Conservation (phyloP, 2,888 invertebrate genomes). For the Drosophila anomelani region DNA sequence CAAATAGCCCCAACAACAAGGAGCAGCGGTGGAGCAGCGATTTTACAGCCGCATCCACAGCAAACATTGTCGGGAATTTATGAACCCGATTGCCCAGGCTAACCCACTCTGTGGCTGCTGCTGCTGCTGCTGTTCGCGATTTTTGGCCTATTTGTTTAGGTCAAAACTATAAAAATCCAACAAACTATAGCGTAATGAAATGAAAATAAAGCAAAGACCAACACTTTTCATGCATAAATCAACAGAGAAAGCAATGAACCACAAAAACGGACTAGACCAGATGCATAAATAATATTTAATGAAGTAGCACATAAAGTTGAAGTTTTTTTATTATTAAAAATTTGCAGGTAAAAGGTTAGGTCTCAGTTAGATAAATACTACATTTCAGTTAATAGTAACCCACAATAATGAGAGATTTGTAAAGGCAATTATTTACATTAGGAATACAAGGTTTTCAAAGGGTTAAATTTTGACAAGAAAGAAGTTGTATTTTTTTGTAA, state of each 20-base stretch:
- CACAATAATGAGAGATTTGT: background rate
- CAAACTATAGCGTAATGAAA: conserved; percentile 38
- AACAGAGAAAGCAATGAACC: conserved; percentile 65
- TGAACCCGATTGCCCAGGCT: conserved; percentile 25
- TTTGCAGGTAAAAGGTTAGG: background rate
- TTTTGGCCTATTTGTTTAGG: conserved; percentile 57
- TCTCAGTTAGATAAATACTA: background rate
- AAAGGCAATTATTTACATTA: background rate
- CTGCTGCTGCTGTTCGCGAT: conserved; percentile 18
- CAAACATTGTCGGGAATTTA: conserved; percentile 42
- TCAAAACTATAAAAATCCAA: conserved; percentile 58
- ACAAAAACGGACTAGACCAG: conserved; percentile 5
- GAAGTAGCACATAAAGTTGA: background rate
- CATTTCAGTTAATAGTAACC: background rate
- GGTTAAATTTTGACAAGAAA: background rate
- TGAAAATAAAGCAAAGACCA: conserved; percentile 24
- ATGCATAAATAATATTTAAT: conserved; percentile 7
- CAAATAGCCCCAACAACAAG: conserved; percentile 42
- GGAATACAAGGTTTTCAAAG: background rate
- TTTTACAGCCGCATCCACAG: conserved; percentile 38
- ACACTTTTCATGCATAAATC: conserved; percentile 71
- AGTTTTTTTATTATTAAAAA: background rate
- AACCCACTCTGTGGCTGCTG: conserved; percentile 11
- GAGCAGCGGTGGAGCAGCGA: conserved; percentile 12
- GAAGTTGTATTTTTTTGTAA: background rate